Evolutionary conservation across 2,797 vertebrate species (phyloP).

Genomic region (Pseudochirops corinnae): DNA sequence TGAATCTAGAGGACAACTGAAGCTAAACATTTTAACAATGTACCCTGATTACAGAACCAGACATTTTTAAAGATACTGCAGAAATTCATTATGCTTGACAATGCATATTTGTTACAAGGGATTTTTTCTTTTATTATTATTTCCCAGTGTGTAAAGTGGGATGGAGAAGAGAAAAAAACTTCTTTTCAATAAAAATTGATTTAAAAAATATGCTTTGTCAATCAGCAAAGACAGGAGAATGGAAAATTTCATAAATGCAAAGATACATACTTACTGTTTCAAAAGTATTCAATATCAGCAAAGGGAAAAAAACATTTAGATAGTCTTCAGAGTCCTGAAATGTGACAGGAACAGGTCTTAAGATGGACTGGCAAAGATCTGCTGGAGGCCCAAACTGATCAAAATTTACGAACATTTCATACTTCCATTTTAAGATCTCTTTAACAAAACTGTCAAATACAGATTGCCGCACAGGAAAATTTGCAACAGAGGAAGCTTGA

Average conservation of each 20-base stretch:
- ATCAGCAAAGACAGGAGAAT: background rate
- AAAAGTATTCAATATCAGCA: constrained; percentile 90
- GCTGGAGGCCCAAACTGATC: constrained; percentile 84
- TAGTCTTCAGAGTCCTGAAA: constrained; percentile 88
- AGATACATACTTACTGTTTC: constrained; percentile 87
- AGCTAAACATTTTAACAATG: background rate
- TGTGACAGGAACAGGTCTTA: constrained; percentile 84
- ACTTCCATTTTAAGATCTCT: constrained; percentile 89
- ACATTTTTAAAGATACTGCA: background rate
- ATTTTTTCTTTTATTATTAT: background rate
- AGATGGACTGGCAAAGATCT: constrained; percentile 82
- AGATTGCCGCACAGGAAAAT: constrained; percentile 50
- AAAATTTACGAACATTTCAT: constrained; percentile 85
- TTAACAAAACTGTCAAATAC: constrained; percentile 83
- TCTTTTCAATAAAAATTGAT: background rate
- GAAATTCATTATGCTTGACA: background rate
- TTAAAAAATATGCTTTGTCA: background rate
- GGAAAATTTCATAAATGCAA: background rate
- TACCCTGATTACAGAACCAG: background rate
- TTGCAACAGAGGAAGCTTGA: constrained; percentile 13
- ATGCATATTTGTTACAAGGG: background rate
- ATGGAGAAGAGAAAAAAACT: background rate
- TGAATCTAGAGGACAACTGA: background rate
- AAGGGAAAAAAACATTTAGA: constrained; percentile 87
- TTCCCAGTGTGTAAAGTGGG: background rate